Percentiles rank a stretch among this genome's conserved stretches.
Evolutionary conservation across 2,797 vertebrate species (phyloP).

Genomic region (Acrocephalus scirpaceus): DNA sequence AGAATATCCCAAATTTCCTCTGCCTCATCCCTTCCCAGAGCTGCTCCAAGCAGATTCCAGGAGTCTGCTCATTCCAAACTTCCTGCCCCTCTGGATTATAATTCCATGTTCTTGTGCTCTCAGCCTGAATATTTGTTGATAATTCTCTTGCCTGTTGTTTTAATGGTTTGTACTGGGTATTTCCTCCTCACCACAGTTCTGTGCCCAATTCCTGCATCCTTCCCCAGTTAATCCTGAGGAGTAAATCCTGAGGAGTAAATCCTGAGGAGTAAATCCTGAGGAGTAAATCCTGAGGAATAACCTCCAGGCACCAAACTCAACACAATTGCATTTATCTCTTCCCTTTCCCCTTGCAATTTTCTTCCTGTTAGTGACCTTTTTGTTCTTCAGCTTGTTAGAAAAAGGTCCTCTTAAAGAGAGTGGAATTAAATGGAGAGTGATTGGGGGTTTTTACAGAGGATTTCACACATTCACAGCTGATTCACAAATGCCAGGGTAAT

Average conservation of each 20-base stretch:
- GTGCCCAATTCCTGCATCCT: neutral
- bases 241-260: neutral
- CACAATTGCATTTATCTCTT: neutral
- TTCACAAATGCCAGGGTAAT: neutral
- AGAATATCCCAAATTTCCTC: neutral
- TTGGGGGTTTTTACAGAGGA: accelerated
- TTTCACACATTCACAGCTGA: neutral
- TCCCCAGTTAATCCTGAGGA: neutral
- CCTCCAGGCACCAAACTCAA: neutral
- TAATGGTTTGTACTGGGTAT: neutral
- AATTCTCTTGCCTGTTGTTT: neutral
- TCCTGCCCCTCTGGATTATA: neutral
- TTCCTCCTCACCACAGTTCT: neutral
- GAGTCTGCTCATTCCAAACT: neutral
- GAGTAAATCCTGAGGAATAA: neutral
- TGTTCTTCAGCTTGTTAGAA: neutral
- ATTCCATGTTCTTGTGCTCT: neutral
- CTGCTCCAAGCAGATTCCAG: neutral
- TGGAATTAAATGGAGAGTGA: neutral
- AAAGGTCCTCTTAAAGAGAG: neutral
- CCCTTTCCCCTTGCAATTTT: neutral
- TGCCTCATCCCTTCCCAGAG: neutral
- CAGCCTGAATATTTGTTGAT: neutral
- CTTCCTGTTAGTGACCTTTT: neutral
- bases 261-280: neutral